Evolutionary conservation across 2,113 vertebrate genomes (phyloP).

Genomic region (Pelecanus crispus): DNA sequence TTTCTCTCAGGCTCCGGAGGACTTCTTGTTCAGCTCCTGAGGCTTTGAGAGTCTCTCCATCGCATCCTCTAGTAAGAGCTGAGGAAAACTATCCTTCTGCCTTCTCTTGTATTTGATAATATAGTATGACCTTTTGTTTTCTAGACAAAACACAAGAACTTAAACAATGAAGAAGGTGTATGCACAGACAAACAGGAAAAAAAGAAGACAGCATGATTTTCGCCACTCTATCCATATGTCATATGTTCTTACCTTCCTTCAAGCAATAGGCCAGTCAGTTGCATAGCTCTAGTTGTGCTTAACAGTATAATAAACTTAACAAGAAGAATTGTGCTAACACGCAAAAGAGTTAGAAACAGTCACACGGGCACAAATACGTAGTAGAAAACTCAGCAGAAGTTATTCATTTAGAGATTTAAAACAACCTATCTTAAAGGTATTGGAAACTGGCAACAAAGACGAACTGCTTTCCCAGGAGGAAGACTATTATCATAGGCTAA

Average conservation of each 20-base stretch:
- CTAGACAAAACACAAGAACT: not conserved
- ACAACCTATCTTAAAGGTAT: not conserved
- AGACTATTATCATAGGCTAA: constrained; percentile 6
- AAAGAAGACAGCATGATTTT: not conserved
- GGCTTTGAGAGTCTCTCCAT: not conserved
- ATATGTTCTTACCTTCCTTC: not conserved
- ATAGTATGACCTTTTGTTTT: not conserved
- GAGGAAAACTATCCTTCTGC: not conserved
- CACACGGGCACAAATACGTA: not conserved
- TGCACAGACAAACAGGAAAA: not conserved
- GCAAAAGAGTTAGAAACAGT: not conserved
- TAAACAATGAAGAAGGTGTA: not conserved
- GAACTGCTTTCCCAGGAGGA: not conserved
- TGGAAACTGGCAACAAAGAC: not conserved
- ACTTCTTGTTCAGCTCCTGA: not conserved
- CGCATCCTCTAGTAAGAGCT: not conserved
- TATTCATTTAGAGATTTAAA: not conserved
- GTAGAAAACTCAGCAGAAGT: not conserved
- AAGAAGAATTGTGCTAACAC: not conserved
- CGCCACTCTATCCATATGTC: not conserved
- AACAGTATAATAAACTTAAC: not conserved
- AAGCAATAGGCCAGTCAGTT: not conserved
- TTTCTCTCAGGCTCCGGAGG: not conserved
- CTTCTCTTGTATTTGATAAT: not conserved
- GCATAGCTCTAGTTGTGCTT: not conserved